Evolutionary conservation across 2,797 vertebrate species (phyloP).

Genomic region (Chaetophractus vellerosus): DNA sequence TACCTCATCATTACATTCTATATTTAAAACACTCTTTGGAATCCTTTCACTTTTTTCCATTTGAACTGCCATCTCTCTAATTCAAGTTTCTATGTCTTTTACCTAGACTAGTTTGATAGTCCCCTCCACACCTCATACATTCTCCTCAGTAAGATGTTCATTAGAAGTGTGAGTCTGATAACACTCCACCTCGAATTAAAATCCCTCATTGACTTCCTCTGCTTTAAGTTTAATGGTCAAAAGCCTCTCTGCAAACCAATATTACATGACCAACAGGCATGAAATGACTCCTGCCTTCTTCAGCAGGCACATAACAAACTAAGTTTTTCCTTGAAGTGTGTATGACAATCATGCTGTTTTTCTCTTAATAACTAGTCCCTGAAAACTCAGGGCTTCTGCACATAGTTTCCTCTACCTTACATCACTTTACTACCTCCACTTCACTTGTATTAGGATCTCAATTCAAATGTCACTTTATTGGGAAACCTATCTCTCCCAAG

Average conservation of each 20-base stretch:
- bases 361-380: background rate
- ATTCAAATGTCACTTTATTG: background rate
- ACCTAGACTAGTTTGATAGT: background rate
- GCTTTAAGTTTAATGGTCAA: constrained; percentile 14
- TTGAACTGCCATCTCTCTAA: background rate
- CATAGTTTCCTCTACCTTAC: background rate
- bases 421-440: background rate
- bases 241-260: background rate
- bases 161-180: constrained; percentile 43
- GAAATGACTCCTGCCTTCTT: background rate
- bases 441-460: constrained; percentile 29
- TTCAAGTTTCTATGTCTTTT: background rate
- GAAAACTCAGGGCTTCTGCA: constrained; percentile 26
- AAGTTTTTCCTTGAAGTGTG: background rate
- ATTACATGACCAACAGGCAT: background rate
- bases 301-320: background rate
- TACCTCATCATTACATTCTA: background rate
- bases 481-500: background rate
- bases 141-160: background rate
- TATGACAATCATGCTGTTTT: background rate
- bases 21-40: background rate
- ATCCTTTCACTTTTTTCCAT: background rate
- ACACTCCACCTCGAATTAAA: background rate
- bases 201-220: background rate
- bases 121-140: background rate